Base-by-base conservation (phyloP, 1,140 invertebrate species). In the Oryctes rhinoceros region DNA sequence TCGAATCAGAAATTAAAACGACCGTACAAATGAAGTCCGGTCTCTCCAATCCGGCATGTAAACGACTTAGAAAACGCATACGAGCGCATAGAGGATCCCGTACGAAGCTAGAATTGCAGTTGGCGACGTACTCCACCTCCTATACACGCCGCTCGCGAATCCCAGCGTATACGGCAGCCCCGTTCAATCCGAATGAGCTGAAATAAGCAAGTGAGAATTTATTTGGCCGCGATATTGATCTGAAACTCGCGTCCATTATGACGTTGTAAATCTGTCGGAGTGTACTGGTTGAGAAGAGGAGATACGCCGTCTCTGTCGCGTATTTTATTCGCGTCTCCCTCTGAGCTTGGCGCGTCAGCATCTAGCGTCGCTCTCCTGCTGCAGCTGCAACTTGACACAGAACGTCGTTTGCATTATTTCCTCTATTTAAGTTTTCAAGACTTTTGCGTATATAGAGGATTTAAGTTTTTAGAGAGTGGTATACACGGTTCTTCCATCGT, bases 181-280 rank as follows among this genome's bases (percentile, higher is more conserved):
- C 65, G 65, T 35, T 35, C 24, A 37, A 71, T 71, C 13, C 65
- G 65, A 71, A 71, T 71, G 65, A 71, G 65, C 65, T 71, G 65
- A 71, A 71, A 71, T 71, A 71, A 71, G 65, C 65, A 71, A 71
- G 65, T 71, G 65, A 71, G 65, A 71, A 71, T 71, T 71, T 71
- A 71, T 71, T 71, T 71, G 65, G 65, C 65, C 65, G 35, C 65
- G 65, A 71, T 71, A 71, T 71, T 71, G 65, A 71, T 71, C 65
- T 71, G 65, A 71, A 71, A 71, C 65, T 71, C 65, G 65, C 65
- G 65, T 71, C 65, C 65, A 71, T 71, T 71, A 71, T 71, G 65
- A 71, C 24, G 65, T 71, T 71, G 65, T 71, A 71, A 71, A 71
- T 71, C 65, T 71, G 65, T 71, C 65, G 35, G 65, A 71, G 65